Evolutionary conservation across 2,113 vertebrate species (phyloP).

Genomic region (Serilophus lunatus): DNA sequence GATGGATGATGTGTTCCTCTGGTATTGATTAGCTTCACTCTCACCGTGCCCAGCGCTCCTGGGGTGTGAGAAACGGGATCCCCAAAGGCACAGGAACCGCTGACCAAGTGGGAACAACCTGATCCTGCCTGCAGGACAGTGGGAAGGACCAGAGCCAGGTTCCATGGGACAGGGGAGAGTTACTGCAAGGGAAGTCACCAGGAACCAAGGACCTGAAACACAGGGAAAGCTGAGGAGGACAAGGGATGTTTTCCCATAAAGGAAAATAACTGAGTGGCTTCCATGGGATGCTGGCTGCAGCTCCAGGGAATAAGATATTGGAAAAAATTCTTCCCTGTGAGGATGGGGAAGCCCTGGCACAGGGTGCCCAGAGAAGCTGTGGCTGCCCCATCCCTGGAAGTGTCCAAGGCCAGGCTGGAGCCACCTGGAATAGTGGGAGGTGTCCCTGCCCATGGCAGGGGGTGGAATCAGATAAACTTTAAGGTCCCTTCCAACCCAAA

Average conservation of each 20-base stretch:
- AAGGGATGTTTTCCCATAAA: neutral
- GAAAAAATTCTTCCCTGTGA: too few species aligned
- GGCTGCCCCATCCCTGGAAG: too few species aligned
- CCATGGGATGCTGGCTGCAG: neutral
- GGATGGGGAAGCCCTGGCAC: too few species aligned
- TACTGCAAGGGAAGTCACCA: neutral
- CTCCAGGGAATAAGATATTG: neutral
- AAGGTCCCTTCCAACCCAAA: neutral
- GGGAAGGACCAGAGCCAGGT: neutral
- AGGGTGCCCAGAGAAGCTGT: too few species aligned
- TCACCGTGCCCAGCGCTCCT: neutral
- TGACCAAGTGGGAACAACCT: rapidly evolving
- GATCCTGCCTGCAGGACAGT: rapidly evolving
- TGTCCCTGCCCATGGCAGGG: neutral
- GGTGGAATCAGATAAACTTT: neutral
- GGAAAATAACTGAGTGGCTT: neutral
- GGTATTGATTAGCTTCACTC: slow-evolving; percentile 14
- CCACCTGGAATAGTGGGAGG: rapidly evolving
- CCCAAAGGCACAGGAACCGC: rapidly evolving
- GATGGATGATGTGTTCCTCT: slow-evolving; percentile 64
- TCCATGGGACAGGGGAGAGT: rapidly evolving
- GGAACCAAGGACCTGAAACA: neutral
- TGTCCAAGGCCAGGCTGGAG: neutral
- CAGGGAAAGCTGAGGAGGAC: neutral
- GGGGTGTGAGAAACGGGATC: neutral